phyloP scores from a whole-genome alignment of 2,888 invertebrate genomes.

The Maniola hyperantus region DNA sequence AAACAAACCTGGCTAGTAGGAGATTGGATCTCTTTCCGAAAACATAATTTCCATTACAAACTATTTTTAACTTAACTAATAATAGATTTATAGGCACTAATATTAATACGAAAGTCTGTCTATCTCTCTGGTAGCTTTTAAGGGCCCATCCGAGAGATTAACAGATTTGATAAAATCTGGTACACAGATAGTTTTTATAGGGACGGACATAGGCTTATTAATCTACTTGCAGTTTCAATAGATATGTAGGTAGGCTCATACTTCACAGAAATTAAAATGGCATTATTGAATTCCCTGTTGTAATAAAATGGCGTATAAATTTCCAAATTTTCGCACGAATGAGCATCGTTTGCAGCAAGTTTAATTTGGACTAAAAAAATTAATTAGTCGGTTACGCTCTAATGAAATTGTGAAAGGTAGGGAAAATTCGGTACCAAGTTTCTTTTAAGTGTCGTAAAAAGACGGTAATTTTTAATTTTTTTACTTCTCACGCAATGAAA shows the following conservation, averaged over 20 bases:
- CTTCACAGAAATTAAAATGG: not conserved
- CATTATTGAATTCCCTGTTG: slow-evolving; percentile 58
- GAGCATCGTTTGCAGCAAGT: slow-evolving; percentile 55
- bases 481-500: slow-evolving; percentile 47
- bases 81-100: too few relatives aligned
- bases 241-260: not conserved
- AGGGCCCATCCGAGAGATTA: too few relatives aligned
- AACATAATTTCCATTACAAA: not conserved
- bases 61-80: not conserved
- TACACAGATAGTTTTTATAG: too few relatives aligned
- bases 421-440: slow-evolving; percentile 48
- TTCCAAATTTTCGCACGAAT: slow-evolving; percentile 69
- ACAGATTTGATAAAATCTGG: too few relatives aligned
- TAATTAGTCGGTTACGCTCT: slow-evolving; percentile 69
- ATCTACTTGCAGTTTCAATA: not conserved
- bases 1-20: slow-evolving; percentile 17
- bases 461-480: slow-evolving; percentile 47
- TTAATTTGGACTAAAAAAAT: slow-evolving; percentile 68
- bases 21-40: not conserved
- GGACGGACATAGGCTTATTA: too few relatives aligned
- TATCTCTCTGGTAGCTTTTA: too few relatives aligned
- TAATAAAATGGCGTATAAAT: slow-evolving; percentile 71
- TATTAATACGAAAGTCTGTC: too few relatives aligned
- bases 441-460: slow-evolving; percentile 52
- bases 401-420: slow-evolving; percentile 55